A percentile compares a stretch with the other conserved stretches of the same genome.
Evolutionary conservation across 37 sponge, comb jelly and placozoan genomes (phyloP).

Genomic region (Corticium candelabrum): DNA sequence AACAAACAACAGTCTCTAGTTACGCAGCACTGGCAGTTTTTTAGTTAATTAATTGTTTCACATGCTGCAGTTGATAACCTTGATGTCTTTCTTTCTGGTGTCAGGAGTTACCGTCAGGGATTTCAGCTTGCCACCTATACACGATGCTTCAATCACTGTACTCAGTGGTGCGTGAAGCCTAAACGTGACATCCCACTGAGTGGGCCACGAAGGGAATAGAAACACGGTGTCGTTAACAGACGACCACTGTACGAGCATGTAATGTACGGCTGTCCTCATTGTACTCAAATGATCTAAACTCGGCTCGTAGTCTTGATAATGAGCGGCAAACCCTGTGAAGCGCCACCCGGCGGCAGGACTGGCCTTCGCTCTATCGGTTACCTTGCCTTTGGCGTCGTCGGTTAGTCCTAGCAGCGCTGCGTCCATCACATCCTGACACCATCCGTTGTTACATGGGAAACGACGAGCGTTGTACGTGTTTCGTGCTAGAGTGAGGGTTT

Average conservation of each 20-base stretch:
- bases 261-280: background rate
- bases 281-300: background rate
- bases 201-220: background rate
- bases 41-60: too few species aligned
- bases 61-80: background rate
- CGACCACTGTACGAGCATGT: slow-evolving; percentile 1
- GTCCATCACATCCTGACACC: background rate
- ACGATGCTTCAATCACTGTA: background rate
- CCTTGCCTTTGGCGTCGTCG: background rate
- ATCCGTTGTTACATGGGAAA: background rate
- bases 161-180: background rate
- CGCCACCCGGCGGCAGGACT: slow-evolving; percentile 1
- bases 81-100: background rate
- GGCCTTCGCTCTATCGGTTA: background rate
- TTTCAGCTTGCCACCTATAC: background rate
- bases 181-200: background rate
- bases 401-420: background rate
- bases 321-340: background rate
- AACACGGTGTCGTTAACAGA: background rate
- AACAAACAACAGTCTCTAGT: too few species aligned
- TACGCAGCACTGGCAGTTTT: too few species aligned
- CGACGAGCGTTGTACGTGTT: background rate
- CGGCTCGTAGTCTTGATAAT: slow-evolving; percentile 1
- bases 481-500: background rate
- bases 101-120: background rate